Evolutionary conservation across 2,797 vertebrate genomes (phyloP), one percentile per base, ranked within the genome.

Genomic region (Hafferia zeledoni): DNA sequence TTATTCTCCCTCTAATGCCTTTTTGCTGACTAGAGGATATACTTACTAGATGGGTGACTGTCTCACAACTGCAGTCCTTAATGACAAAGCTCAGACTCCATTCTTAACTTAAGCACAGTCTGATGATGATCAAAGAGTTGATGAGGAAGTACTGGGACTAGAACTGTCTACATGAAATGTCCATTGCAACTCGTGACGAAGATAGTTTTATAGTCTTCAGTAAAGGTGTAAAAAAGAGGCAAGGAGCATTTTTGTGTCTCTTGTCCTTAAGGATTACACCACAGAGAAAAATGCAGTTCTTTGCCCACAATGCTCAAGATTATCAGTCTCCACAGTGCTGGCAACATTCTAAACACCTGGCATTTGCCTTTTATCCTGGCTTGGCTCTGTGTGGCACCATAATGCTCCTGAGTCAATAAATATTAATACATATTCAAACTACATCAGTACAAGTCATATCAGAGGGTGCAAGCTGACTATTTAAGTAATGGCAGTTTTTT

Each of bases 401-500:
- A 56, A 83, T 14, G 46, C 15, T 83, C 24, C 78, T n/a, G 28
- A 82, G 43, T 50, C 61, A 86, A 71, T 75, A 91, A 60, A 78
- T 75, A 75, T 18, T 44, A 75, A 92, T 84, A 86, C 19, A 55
- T 53, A 52, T 61, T 61, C 70, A 44, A 69, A 65, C 12, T 31
- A 35, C 41, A 39, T 41, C 50, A 84, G 9, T 57, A 57, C 31
- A 69, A 84, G n/a, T 41, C 50, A 61, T 17, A 35, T 3, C 24
- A 78, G 41, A 43, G 15, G 25, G 46, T 88, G 43, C 13, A 64
- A 67, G 15, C 20, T 57, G 43, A 43, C 11, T 68, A 43, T 57
- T 78, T 57, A 61, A 49, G 17, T 25, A 68, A 64, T 5, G n/a
- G 8, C 22, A 60, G 41, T 39, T n/a, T 71, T 81, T 83, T 44